Evolutionary conservation across 2,113 vertebrate species (phyloP).

Genomic region (Typhlomys cinereus): DNA sequence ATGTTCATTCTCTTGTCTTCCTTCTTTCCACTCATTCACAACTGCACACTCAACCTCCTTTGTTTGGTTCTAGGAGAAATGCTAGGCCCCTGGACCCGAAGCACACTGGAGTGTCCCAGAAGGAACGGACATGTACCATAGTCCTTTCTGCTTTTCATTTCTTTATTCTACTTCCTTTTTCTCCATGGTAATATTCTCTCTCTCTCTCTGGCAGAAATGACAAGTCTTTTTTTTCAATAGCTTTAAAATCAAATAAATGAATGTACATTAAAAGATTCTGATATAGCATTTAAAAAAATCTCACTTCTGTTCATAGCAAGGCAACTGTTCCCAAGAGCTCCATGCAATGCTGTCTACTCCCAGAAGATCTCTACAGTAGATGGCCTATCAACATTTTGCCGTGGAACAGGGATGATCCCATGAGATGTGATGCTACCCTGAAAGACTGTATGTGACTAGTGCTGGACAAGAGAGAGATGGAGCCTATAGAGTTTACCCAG

Average conservation of each 20-base stretch:
- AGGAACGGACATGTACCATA: not conserved
- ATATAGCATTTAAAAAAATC: slow-evolving; percentile 65
- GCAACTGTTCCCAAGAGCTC: too few species aligned
- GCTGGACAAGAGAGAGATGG: too few species aligned
- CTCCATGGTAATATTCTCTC: not conserved
- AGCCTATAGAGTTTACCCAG: too few species aligned
- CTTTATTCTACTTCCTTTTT: not conserved
- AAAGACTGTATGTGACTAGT: too few species aligned
- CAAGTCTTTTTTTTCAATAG: not conserved
- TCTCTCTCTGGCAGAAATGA: slow-evolving; percentile 64
- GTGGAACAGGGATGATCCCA: too few species aligned
- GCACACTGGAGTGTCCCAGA: not conserved
- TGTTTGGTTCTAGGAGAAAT: not conserved
- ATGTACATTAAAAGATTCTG: slow-evolving; percentile 67
- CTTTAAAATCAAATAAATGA: slow-evolving; percentile 70
- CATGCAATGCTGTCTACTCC: too few species aligned
- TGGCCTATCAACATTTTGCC: too few species aligned
- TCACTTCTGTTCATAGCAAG: too few species aligned
- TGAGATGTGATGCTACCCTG: too few species aligned
- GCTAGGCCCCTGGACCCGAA: not conserved
- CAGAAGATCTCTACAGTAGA: too few species aligned
- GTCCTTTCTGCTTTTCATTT: not conserved
- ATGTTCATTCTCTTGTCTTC: not conserved
- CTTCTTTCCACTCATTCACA: not conserved
- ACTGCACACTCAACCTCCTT: not conserved